Percentiles rank a stretch among this genome's conserved stretches.
Evolutionary conservation across 2,113 vertebrate species (phyloP).

Genomic region (Protomyctophum bolini): DNA sequence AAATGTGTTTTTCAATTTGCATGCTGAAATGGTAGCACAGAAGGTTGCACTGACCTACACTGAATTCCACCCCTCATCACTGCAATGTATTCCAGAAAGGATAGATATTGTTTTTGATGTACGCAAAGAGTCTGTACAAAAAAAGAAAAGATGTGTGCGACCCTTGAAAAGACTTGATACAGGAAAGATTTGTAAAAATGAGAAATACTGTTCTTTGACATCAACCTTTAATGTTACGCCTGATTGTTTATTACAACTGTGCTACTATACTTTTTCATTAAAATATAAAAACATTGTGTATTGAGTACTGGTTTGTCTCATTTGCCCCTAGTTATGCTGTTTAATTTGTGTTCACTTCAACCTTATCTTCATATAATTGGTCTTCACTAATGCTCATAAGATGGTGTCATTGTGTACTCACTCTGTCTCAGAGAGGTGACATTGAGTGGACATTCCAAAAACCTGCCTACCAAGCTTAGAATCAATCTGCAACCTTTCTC

Average conservation of each 20-base stretch:
- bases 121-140: constrained; percentile 25
- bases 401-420: no score
- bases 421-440: no score
- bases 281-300: constrained; percentile 65
- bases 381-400: no score
- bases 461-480: no score
- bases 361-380: no score
- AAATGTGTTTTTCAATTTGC: no score
- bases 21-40: no score
- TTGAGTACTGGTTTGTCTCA: not conserved
- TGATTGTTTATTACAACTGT: constrained; percentile 68
- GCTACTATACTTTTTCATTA: constrained; percentile 82
- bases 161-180: constrained; percentile 3
- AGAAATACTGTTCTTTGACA: constrained; percentile 53
- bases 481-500: no score
- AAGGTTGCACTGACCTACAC: not conserved
- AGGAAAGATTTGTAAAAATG: constrained; percentile 30
- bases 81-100: constrained; percentile 32
- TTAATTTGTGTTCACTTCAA: no score
- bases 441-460: no score
- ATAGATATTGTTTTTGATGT: constrained; percentile 64
- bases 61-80: not conserved
- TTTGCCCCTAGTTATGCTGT: not conserved
- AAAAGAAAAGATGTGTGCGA: constrained; percentile 18
- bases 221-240: constrained; percentile 50